Conservation (phyloP, 2,888 invertebrate species). For the Clanis bilineata region DNA sequence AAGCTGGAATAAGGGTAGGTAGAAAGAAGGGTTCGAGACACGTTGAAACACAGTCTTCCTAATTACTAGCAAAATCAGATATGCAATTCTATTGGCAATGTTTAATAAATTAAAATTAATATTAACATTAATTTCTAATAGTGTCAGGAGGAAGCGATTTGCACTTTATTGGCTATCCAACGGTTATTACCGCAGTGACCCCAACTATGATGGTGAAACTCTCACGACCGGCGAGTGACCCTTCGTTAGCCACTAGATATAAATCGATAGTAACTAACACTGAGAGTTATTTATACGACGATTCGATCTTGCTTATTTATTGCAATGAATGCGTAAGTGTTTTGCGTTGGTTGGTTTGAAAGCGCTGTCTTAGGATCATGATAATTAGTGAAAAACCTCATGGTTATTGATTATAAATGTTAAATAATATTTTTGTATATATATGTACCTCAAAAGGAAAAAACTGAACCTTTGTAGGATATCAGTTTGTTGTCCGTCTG, state of each 20-base stretch:
- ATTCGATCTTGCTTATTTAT: conserved; percentile 1
- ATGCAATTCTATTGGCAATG: background rate
- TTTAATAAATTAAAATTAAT: background rate
- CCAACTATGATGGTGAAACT: conserved; percentile 8
- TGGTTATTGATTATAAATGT: too few species aligned
- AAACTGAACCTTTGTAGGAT: too few species aligned
- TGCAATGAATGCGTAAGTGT: background rate
- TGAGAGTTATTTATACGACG: background rate
- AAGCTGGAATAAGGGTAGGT: too few species aligned
- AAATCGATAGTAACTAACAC: background rate
- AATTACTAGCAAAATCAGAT: too few species aligned
- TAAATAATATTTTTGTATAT: too few species aligned
- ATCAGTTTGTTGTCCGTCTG: too few species aligned
- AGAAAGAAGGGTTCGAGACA: too few species aligned
- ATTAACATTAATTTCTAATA: background rate
- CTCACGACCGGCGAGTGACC: background rate
- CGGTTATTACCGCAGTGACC: conserved; percentile 24
- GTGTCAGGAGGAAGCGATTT: conserved; percentile 4
- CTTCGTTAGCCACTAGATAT: conserved; percentile 7
- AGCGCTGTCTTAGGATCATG: too few species aligned
- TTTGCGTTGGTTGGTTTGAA: too few species aligned
- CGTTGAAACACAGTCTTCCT: too few species aligned
- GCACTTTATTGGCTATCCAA: conserved; percentile 29
- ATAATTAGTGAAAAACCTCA: too few species aligned
- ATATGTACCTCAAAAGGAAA: too few species aligned